Evolutionary conservation across 2,797 vertebrate species (phyloP).

Genomic region (Clarias platycephalus): DNA sequence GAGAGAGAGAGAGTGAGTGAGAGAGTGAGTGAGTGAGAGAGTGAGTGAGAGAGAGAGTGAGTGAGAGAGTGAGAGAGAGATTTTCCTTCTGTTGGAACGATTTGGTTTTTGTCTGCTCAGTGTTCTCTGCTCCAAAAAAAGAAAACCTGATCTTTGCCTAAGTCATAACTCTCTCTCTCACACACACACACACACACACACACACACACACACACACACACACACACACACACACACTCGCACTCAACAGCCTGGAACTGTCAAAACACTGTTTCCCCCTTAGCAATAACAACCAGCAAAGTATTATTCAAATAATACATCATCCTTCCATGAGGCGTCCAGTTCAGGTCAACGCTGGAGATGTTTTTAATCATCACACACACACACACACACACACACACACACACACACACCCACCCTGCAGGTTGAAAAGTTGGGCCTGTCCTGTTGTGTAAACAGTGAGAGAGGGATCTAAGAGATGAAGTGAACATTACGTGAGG

Average conservation of each 20-base stretch:
- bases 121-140: neutral
- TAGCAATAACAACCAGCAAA: neutral
- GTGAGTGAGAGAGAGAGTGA: too few relatives aligned
- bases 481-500: neutral
- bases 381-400: neutral
- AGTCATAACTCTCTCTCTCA: neutral
- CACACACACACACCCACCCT: neutral
- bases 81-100: neutral
- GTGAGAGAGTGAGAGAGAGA: neutral
- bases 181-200: neutral
- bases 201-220: constrained; percentile 3
- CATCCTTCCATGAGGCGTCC: neutral
- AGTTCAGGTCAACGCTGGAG: constrained; percentile 3
- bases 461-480: constrained; percentile 14
- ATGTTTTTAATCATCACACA: neutral
- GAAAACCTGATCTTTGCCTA: neutral
- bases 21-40: too few relatives aligned
- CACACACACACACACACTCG: neutral
- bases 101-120: neutral
- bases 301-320: constrained; percentile 26
- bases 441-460: constrained; percentile 28
- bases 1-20: too few relatives aligned
- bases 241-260: neutral
- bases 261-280: neutral
- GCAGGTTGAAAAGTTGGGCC: constrained; percentile 2